Evolutionary conservation across 2,113 vertebrate species (phyloP), one percentile per base, ranked within the genome.

Genomic region (Nyctereutes procyonoides): DNA sequence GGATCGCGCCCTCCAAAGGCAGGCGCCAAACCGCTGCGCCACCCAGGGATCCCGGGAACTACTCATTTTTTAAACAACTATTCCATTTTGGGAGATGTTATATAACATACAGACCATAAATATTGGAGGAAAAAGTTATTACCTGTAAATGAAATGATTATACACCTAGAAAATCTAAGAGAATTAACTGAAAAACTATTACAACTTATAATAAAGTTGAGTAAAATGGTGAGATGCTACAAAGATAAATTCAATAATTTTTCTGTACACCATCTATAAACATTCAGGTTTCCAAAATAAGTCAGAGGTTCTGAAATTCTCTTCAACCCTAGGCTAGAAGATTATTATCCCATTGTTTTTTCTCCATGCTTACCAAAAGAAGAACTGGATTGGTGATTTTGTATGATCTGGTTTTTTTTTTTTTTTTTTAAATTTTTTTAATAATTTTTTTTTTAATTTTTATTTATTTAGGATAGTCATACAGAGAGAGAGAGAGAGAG

Each of bases 11-110:
- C n/a, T n/a, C n/a, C n/a, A n/a, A n/a, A n/a, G n/a, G n/a, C n/a
- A n/a, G n/a, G n/a, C n/a, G n/a, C n/a, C n/a, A n/a, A n/a, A n/a
- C n/a, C n/a, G n/a, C n/a, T n/a, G n/a, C n/a, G n/a, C n/a, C n/a
- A n/a, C n/a, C n/a, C n/a, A n/a, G n/a, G n/a, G n/a, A n/a, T n/a
- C n/a, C n/a, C 32, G 91, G 91, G 43, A 96, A 90, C 32, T n/a
- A 80, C 24, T 80, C 10, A 93, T 43, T 38, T 95, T 96, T 88
- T 22, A 38, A 97, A 81, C 56, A 95, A 80, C 63, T 69, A 35
- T 55, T 95, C 35, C 63, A 90, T 74, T 60, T 80, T 20, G 38
- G 63, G n/a, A 2, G 14, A 53, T 83, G 71, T 84, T 83, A 90
- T 35, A 80, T 38, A 90, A 95, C 16, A 80, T 48, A 90, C 0